Evolutionary conservation across 1,140 invertebrate species (phyloP).

Genomic region (Hydropsyche tenuis): DNA sequence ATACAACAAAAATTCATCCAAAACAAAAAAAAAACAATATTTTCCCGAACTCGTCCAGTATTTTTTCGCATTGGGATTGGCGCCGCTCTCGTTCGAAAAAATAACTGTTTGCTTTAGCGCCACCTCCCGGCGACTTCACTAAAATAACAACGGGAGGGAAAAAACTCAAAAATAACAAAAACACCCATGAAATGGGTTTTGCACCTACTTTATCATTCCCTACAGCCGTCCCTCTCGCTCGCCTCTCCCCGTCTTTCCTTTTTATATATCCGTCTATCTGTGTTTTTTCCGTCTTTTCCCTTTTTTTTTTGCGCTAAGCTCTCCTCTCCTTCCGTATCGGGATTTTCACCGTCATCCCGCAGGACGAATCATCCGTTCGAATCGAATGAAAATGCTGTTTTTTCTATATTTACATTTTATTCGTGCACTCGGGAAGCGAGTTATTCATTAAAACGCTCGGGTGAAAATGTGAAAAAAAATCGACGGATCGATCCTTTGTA

Average conservation of each 20-base stretch:
- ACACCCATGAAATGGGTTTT: constrained; percentile 43
- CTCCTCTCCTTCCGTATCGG: constrained; percentile 1
- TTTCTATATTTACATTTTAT: constrained; percentile 3
- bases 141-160: constrained; percentile 45
- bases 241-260: background rate
- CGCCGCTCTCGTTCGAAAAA: constrained; percentile 31
- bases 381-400: constrained; percentile 21
- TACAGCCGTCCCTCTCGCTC: background rate
- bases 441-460: background rate
- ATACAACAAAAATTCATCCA: too few species aligned
- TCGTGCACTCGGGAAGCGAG: background rate
- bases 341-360: constrained; percentile 1
- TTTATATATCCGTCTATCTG: too few species aligned
- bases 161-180: constrained; percentile 50
- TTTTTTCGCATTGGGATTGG: constrained; percentile 23
- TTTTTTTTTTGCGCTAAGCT: too few species aligned
- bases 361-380: constrained; percentile 33
- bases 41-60: background rate
- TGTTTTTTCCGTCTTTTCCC: background rate
- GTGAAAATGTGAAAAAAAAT: too few species aligned
- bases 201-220: constrained; percentile 7
- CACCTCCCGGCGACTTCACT: constrained; percentile 44
- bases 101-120: constrained; percentile 44
- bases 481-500: too few species aligned
- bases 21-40: too few species aligned